A percentile compares a stretch with the other conserved stretches of the same genome.
Conservation (phyloP, 2,888 invertebrate genomes). For the Pasiphila rectangulata region DNA sequence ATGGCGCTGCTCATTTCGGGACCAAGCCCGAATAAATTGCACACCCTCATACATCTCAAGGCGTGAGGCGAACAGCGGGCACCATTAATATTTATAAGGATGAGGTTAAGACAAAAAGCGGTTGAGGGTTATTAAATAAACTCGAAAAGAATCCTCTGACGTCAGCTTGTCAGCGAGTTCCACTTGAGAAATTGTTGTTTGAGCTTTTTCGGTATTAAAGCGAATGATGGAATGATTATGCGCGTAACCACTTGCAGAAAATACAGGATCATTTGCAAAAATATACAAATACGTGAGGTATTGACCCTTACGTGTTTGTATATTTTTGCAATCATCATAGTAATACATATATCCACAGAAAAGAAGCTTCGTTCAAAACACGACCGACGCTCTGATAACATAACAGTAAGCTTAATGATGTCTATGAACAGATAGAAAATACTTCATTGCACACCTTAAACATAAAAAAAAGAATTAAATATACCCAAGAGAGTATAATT, state of each 20-base stretch:
- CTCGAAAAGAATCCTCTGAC: slow-evolving; percentile 24
- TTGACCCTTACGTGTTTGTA: not conserved
- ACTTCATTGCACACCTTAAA: no score
- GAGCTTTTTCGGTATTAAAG: slow-evolving; percentile 25
- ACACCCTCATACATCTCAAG: slow-evolving; percentile 52
- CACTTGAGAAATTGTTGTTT: slow-evolving; percentile 23
- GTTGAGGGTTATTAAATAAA: slow-evolving; percentile 36
- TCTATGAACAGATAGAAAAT: no score
- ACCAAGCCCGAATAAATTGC: slow-evolving; percentile 62
- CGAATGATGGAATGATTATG: slow-evolving; percentile 20
- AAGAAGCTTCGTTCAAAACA: no score
- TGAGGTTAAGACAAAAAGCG: slow-evolving; percentile 44
- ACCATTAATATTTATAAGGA: slow-evolving; percentile 60
- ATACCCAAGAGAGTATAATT: no score
- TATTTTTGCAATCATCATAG: no score
- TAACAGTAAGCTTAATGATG: no score
- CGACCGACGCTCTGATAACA: no score
- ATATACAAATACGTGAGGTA: not conserved
- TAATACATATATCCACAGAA: no score
- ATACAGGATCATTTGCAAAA: not conserved
- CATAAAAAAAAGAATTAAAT: no score
- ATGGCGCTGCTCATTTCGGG: slow-evolving; percentile 56
- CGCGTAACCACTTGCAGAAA: slow-evolving; percentile 4
- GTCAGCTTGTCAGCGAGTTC: slow-evolving; percentile 19
- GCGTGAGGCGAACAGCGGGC: slow-evolving; percentile 48